Percentiles rank a stretch among this genome's conserved stretches.
phyloP scores from a whole-genome alignment of 2,113 vertebrate species.

The Poeciliopsis retropinna region DNA sequence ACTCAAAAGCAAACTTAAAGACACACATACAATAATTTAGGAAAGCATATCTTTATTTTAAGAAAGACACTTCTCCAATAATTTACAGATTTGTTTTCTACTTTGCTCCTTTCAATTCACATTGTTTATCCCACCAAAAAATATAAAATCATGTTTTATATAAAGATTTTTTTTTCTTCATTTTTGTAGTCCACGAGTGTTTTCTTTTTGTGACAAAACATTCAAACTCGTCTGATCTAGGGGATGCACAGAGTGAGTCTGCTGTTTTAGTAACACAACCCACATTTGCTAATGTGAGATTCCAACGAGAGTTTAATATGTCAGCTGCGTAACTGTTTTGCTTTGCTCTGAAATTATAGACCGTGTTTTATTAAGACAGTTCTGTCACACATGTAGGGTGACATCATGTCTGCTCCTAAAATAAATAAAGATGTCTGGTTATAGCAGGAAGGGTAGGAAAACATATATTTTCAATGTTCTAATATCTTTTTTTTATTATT shows the following conservation, averaged over 20 bases:
- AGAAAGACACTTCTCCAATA: too few species aligned
- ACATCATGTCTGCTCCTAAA: background rate
- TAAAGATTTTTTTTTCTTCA: too few species aligned
- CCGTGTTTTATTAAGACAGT: background rate
- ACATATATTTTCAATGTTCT: background rate
- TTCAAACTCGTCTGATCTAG: background rate
- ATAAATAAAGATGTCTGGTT: background rate
- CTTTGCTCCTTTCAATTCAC: too few species aligned
- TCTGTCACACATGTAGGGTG: background rate
- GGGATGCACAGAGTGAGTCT: background rate
- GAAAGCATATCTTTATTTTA: too few species aligned
- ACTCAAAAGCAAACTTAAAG: too few species aligned
- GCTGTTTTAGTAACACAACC: too few species aligned
- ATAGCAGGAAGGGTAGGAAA: background rate
- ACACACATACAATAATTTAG: too few species aligned
- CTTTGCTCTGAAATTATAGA: background rate
- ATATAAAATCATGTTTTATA: too few species aligned
- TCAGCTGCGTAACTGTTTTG: background rate
- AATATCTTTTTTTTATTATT: background rate
- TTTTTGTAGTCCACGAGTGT: too few species aligned
- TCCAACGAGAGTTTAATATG: background rate
- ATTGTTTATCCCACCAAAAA: too few species aligned
- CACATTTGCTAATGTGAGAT: background rate
- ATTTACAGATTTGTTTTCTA: too few species aligned
- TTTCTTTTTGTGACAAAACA: background rate